phyloP scores from a whole-genome alignment of 2,797 vertebrate species.

The Chaunax sp. region DNA sequence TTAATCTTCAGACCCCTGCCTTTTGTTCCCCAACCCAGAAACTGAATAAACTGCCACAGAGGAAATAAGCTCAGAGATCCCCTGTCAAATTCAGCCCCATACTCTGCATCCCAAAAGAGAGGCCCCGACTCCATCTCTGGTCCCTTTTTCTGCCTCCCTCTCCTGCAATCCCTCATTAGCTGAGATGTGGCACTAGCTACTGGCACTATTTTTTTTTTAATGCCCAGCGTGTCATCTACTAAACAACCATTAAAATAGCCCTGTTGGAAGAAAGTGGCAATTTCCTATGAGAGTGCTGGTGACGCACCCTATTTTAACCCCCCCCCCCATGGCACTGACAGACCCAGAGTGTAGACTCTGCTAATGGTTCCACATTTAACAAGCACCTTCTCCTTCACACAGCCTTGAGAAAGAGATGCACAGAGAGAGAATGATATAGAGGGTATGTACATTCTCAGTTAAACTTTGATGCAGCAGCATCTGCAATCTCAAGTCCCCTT shows the following conservation, averaged over 20 bases:
- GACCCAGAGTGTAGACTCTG: conserved; percentile 61
- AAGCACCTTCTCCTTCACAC: conserved; percentile 34
- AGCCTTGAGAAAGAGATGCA: conserved; percentile 24
- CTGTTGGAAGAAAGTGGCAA: conserved; percentile 70
- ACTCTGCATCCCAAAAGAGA: conserved; percentile 27
- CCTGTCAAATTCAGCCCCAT: conserved; percentile 20
- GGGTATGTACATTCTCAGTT: background rate
- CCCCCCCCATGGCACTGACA: conserved; percentile 54
- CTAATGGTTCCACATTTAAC: conserved; percentile 72
- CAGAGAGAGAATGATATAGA: background rate
- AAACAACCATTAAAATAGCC: conserved; percentile 69
- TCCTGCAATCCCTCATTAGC: conserved; percentile 43
- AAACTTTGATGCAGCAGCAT: conserved; percentile 7
- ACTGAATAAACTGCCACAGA: conserved; percentile 39
- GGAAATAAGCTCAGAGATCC: conserved; percentile 40
- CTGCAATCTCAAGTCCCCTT: background rate
- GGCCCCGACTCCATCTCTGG: background rate
- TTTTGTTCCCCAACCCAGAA: conserved; percentile 3
- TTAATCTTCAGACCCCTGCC: conserved; percentile 26
- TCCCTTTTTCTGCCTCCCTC: conserved; percentile 21
- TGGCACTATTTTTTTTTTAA: conserved; percentile 61
- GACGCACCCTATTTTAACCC: conserved; percentile 49
- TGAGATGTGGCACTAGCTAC: conserved; percentile 48
- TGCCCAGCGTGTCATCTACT: conserved; percentile 60
- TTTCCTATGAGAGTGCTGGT: conserved; percentile 68